phyloP scores from a whole-genome alignment of 2,888 invertebrate species.

The Monopis laevigella region DNA sequence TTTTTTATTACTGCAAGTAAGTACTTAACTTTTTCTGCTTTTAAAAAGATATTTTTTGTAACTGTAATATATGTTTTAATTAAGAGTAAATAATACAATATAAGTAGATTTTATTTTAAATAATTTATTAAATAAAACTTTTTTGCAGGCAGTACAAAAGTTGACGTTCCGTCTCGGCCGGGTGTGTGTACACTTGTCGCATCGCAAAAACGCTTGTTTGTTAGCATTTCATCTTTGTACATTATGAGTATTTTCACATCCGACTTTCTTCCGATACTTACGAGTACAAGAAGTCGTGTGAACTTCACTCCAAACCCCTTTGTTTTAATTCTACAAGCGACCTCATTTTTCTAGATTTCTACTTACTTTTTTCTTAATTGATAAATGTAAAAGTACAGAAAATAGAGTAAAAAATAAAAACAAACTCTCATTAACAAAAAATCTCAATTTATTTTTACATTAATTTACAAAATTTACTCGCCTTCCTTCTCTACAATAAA shows the following conservation, averaged over 20 bases:
- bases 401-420: conserved; percentile 8
- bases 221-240: conserved; percentile 30
- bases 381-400: conserved; percentile 3
- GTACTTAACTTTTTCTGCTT: too few species aligned
- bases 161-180: too few species aligned
- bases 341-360: conserved; percentile 21
- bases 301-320: conserved; percentile 41
- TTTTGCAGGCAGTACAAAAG: conserved; percentile 1
- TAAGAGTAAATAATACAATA: too few species aligned
- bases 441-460: conserved; percentile 64
- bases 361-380: conserved; percentile 1
- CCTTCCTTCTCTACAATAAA: conserved; percentile 51
- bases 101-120: too few species aligned
- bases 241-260: conserved; percentile 62
- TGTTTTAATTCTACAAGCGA: conserved; percentile 34
- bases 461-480: conserved; percentile 57
- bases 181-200: conserved; percentile 1
- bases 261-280: conserved; percentile 53
- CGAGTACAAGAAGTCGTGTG: conserved; percentile 20
- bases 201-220: conserved; percentile 43
- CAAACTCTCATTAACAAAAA: conserved; percentile 50
- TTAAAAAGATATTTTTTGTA: too few species aligned
- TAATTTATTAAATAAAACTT: not conserved
- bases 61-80: too few species aligned
- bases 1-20: too few species aligned